Percentiles rank a stretch among this genome's conserved stretches.
These are phyloP conservation scores for Gnatocerus cornutus DNA, from an alignment of 2,888 invertebrate genomes.

Conservation along the genomic window DNA sequence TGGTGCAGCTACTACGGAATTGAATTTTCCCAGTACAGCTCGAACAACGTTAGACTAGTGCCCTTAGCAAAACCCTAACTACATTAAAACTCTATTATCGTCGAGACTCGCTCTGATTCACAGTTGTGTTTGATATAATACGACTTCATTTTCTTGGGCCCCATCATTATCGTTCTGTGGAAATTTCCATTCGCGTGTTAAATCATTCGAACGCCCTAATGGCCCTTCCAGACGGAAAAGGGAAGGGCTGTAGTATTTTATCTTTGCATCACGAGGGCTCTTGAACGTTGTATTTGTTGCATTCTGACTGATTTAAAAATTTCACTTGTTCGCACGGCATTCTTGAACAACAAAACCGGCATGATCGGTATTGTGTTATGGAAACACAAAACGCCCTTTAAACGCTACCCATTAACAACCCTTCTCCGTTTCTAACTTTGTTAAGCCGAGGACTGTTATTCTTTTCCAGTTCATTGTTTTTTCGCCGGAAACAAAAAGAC, in stretches of 20 bases:
- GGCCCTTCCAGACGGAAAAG: conserved; percentile 1
- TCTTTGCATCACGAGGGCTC: not conserved
- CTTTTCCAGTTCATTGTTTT: conserved; percentile 56
- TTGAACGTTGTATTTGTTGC: not conserved
- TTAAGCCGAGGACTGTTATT: conserved; percentile 53
- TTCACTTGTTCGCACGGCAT: not conserved
- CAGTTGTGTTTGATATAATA: conserved; percentile 46
- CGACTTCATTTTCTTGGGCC: conserved; percentile 31
- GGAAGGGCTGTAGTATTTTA: conserved; percentile 2
- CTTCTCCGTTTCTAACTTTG: conserved; percentile 51
- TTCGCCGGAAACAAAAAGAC: not conserved
- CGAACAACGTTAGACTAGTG: conserved; percentile 56
- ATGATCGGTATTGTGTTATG: conserved; percentile 39
- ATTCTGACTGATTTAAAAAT: no score
- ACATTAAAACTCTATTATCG: conserved; percentile 66
- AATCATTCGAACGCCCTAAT: conserved; percentile 4
- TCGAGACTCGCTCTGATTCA: conserved; percentile 56
- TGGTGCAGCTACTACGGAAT: conserved; percentile 57
- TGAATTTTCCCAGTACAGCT: conserved; percentile 52
- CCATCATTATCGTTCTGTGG: conserved; percentile 12
- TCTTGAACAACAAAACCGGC: conserved; percentile 19
- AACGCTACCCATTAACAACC: conserved; percentile 48
- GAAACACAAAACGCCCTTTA: conserved; percentile 48
- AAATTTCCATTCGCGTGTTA: conserved; percentile 9
- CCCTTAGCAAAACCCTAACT: conserved; percentile 62